Conservation (phyloP, 1,140 invertebrate species). For the Drosophila eugracilis region DNA sequence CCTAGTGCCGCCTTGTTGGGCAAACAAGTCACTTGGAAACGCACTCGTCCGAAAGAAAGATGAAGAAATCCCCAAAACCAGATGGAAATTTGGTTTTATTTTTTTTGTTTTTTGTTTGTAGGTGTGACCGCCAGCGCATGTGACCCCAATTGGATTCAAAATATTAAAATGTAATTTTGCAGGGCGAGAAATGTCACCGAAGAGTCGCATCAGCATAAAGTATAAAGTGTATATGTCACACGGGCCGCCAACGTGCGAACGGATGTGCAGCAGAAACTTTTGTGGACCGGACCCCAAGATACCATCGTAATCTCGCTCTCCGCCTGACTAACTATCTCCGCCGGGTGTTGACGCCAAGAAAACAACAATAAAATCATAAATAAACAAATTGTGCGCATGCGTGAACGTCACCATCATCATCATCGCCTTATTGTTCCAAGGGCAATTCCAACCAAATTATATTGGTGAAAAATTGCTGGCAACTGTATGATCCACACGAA, state of each 20-base stretch:
- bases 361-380: slow-evolving; percentile 72
- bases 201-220: slow-evolving; percentile 39
- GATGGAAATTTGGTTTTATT: slow-evolving; percentile 35
- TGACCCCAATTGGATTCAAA: slow-evolving; percentile 74
- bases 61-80: slow-evolving; percentile 52
- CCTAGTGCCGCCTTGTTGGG: slow-evolving; percentile 51
- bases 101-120: slow-evolving; percentile 34
- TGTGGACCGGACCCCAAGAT: slow-evolving; percentile 17
- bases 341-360: slow-evolving; percentile 41
- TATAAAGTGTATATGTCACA: slow-evolving; percentile 18
- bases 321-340: slow-evolving; percentile 35
- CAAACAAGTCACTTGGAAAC: slow-evolving; percentile 61
- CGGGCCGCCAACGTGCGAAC: slow-evolving; percentile 69
- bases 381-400: slow-evolving; percentile 71
- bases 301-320: slow-evolving; percentile 41
- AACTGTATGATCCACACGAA: slow-evolving; percentile 14
- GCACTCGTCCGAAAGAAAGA: slow-evolving; percentile 42
- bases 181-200: slow-evolving; percentile 58
- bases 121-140: slow-evolving; percentile 75
- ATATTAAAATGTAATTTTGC: slow-evolving; percentile 70
- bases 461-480: slow-evolving; percentile 31
- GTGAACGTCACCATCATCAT: slow-evolving; percentile 49
- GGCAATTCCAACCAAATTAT: slow-evolving; percentile 34
- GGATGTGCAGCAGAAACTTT: slow-evolving; percentile 69
- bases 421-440: slow-evolving; percentile 38